Percentiles rank a stretch among this genome's conserved stretches.
phyloP scores from a whole-genome alignment of 2,113 vertebrate genomes.

The Boulengeromyrus knoepffleri region DNA sequence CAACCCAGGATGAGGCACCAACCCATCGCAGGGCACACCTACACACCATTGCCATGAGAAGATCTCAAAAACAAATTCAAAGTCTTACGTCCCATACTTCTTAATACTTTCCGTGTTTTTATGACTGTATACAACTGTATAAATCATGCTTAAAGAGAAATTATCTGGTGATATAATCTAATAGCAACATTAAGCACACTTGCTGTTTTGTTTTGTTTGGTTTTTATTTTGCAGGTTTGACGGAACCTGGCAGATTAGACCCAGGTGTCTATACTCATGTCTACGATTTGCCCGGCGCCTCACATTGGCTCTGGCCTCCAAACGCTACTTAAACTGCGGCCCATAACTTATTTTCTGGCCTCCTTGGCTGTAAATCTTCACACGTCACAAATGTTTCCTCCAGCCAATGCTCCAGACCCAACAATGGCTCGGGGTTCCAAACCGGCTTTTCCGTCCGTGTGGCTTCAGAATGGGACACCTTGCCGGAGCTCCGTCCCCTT shows the following conservation, averaged over 20 bases:
- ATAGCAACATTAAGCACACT: neutral
- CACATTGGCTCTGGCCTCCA: neutral
- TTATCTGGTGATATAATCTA: neutral
- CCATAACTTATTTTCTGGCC: neutral
- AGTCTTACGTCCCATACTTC: neutral
- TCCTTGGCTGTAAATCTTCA: neutral
- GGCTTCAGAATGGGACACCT: neutral
- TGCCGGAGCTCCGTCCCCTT: conserved; percentile 43
- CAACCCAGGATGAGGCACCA: neutral
- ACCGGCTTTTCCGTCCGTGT: neutral
- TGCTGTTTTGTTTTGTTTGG: neutral
- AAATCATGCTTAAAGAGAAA: neutral
- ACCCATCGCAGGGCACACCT: no score
- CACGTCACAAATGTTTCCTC: conserved; percentile 1
- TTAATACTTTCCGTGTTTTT: neutral
- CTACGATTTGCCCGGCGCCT: neutral
- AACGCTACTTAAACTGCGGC: neutral
- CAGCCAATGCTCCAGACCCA: neutral
- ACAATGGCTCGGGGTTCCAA: neutral
- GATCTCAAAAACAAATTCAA: neutral
- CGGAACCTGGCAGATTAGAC: neutral
- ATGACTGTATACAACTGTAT: neutral
- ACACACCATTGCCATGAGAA: neutral
- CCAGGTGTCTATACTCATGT: neutral
- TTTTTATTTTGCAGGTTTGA: neutral